Evolutionary conservation across 2,888 invertebrate genomes (phyloP).

Genomic region (Ceriagrion tenellum): DNA sequence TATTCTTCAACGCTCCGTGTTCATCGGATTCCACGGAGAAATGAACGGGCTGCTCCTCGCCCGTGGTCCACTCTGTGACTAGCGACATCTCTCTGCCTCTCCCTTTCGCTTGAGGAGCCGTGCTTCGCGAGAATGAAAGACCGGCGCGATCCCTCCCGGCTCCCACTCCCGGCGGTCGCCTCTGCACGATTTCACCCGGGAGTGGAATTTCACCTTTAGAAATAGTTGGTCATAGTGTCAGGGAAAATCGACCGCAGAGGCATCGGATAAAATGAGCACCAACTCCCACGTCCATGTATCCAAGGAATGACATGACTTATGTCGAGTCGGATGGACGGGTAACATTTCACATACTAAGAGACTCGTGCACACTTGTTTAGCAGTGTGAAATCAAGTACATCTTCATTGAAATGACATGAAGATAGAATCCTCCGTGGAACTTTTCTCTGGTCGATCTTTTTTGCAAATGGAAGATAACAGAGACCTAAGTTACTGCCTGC

Average conservation of each 20-base stretch:
- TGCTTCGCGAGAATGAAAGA: too few relatives aligned
- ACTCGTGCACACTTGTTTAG: too few relatives aligned
- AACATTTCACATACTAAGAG: too few relatives aligned
- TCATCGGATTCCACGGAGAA: neutral
- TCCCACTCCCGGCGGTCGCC: neutral
- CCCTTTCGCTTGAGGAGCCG: neutral
- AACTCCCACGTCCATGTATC: neutral
- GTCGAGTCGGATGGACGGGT: neutral
- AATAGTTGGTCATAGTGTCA: neutral
- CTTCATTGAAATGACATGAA: too few relatives aligned
- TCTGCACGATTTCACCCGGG: neutral
- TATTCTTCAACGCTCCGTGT: neutral
- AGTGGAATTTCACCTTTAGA: neutral
- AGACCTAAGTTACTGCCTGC: too few relatives aligned
- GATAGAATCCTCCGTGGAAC: too few relatives aligned
- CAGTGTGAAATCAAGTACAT: too few relatives aligned
- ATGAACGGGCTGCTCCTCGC: too few relatives aligned
- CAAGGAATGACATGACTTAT: neutral
- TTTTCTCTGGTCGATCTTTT: too few relatives aligned
- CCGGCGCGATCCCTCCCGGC: too few relatives aligned
- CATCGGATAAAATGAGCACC: neutral
- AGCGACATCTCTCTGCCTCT: too few relatives aligned
- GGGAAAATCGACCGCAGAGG: neutral
- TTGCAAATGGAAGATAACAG: too few relatives aligned
- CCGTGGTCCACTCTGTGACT: neutral